Conservation (phyloP, 2,888 invertebrate species). For the Mechanitis mazaeus region DNA sequence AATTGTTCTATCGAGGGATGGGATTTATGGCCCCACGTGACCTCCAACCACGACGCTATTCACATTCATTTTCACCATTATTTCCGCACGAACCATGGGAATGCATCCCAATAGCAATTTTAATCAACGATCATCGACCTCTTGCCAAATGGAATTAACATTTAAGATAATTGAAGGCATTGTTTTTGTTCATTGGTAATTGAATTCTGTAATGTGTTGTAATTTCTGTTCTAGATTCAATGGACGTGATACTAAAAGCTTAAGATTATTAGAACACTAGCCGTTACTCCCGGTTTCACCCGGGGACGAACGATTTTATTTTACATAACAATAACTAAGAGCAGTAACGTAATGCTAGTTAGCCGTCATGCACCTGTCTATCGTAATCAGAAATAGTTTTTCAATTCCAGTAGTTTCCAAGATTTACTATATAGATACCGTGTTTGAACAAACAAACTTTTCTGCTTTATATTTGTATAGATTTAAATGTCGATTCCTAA, state of each 20-base stretch:
- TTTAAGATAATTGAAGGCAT: constrained; percentile 37
- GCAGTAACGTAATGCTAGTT: too few relatives aligned
- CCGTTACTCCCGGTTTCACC: too few relatives aligned
- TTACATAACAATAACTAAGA: too few relatives aligned
- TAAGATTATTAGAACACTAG: neutral
- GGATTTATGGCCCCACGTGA: constrained; percentile 73
- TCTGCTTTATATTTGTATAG: too few relatives aligned
- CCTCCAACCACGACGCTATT: constrained; percentile 62
- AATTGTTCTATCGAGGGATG: constrained; percentile 74
- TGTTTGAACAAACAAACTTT: too few relatives aligned
- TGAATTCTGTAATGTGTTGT: constrained; percentile 17
- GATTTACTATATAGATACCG: too few relatives aligned
- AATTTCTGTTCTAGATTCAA: neutral
- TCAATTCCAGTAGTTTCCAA: too few relatives aligned
- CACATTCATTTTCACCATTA: constrained; percentile 68
- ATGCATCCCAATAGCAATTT: constrained; percentile 59
- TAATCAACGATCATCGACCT: constrained; percentile 55
- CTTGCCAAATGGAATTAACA: constrained; percentile 45
- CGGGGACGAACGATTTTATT: too few relatives aligned
- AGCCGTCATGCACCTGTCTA: too few relatives aligned
- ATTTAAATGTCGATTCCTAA: neutral
- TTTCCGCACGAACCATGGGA: constrained; percentile 69
- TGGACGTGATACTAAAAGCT: neutral
- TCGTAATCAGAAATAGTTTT: too few relatives aligned
- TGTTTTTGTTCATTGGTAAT: constrained; percentile 31